Base-by-base conservation (phyloP, 2,888 invertebrate species). In the Melieria omissa region DNA sequence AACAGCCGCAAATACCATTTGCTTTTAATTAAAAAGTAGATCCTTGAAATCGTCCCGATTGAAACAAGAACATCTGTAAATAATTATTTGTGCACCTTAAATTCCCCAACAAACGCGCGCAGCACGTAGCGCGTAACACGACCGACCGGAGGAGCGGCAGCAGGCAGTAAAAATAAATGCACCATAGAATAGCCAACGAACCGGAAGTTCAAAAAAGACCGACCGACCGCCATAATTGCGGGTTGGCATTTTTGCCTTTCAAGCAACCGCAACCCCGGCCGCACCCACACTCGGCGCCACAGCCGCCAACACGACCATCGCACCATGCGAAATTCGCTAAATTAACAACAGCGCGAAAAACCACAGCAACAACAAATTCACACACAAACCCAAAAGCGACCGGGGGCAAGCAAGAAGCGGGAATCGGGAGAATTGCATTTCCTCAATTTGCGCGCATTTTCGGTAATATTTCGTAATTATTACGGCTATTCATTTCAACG, bases 381-480 rank as follows among this genome's bases (percentile, higher is more conserved):
- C 29, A 29, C 29, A 29, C n/a, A 29, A 29, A 61, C 65, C 65
- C 64, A 70, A 62, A 75, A 76, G 75, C 73, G 74, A 70, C 76
- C 74, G 76, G 8, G 14, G 74, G 66, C 74, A 76, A 16, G 12
- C 29, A 49, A 7, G 16, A 52, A 65, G 61, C 44, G 12, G 61
- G 61, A 65, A 60, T 65, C 75, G 75, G 77, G 74, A 78, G 76
- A 79, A 80, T 80, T 74, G 77, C 80, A 78, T 78, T 80, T 77
- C 77, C 79, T 78, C 76, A 78, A 78, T 79, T 78, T 77, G 71
- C 67, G 74, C 74, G 74, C 75, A 77, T 77, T 77, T 77, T 80
- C 77, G 74, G 78, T 78, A 79, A 83, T 80, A 84, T 80, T 82
- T 82, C 82, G 81, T 80, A 82, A 84, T 83, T 82, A 83, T 75